Conservation (phyloP, 2,888 invertebrate species). For the Harpalus rufipes region DNA sequence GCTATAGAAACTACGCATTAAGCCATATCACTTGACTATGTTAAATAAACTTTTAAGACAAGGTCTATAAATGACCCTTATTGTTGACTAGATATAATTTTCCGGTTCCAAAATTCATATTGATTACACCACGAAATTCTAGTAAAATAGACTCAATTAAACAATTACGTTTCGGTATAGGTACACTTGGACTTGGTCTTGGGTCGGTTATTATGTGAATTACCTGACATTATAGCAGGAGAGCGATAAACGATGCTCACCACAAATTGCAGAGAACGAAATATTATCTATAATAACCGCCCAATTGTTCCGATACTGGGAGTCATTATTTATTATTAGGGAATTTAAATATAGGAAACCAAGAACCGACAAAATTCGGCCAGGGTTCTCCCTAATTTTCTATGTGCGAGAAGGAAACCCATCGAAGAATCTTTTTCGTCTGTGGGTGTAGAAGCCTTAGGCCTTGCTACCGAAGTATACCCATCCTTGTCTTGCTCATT, state of each 20-base stretch:
- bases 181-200: too few species aligned
- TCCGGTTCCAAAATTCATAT: neutral
- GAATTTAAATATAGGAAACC: neutral
- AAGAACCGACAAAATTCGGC: too few species aligned
- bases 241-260: neutral
- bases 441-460: too few species aligned
- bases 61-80: too few species aligned
- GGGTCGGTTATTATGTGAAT: neutral
- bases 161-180: neutral
- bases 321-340: neutral
- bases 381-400: too few species aligned
- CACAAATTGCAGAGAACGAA: neutral
- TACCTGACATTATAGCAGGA: neutral
- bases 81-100: neutral
- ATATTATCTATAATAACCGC: neutral
- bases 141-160: neutral
- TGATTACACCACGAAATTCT: neutral
- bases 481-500: too few species aligned
- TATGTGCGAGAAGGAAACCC: too few species aligned
- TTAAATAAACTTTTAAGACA: too few species aligned
- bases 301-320: neutral
- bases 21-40: too few species aligned
- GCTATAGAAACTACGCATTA: too few species aligned
- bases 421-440: too few species aligned
- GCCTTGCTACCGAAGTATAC: too few species aligned